Evolutionary conservation across 2,797 vertebrate species (phyloP), one percentile per base, ranked within the genome.

Genomic region (Denticeps clupeoides): DNA sequence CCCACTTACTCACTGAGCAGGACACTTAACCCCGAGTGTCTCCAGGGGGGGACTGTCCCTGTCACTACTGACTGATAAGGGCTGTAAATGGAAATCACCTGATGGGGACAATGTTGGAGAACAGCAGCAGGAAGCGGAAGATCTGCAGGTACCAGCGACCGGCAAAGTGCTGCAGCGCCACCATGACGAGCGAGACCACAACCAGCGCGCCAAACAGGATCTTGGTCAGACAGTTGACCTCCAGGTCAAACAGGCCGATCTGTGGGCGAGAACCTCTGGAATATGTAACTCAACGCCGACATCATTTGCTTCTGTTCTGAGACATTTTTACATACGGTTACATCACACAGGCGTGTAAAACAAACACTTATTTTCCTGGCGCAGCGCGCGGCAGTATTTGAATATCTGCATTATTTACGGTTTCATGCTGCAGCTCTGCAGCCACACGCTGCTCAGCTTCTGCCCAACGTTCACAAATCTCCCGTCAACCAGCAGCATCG

Each of bases 131-230:
- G 74, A 99, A 99, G 21, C 95, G 88, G 62, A 97, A 82, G 60
- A 98, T 93, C 81, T 99, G 94, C 3, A 97, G 92, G 72, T 99
- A 99, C 95, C 95, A 99, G 3, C 89, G 90, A 1, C 95, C 95
- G 0, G 90, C 87, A 0, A 99, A 99, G 72, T 93, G 92, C 72
- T 99, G 94, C 0, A 99, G 89, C 2, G 93, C 90, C 43, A 99
- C 93, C 95, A 99, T 99, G 65, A 97, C 95, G 62, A 98, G 78
- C 0, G 95, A 97, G 41, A 98, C 89, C 56, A 95, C 89, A 48
- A 99, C 87, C 26, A 99, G 71, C 0, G 93, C 95, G 1, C 82
- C 89, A 7, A 99, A 99, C 1, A 99, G 82, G 74, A 97, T 95
- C 83, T 99, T 99, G 2, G 92, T 99, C 63, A 99, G 79, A 59